Percentiles rank a stretch among this genome's conserved stretches.
phyloP scores from a whole-genome alignment of 64 coral and sea anemone species.

The Porites australiensis region DNA sequence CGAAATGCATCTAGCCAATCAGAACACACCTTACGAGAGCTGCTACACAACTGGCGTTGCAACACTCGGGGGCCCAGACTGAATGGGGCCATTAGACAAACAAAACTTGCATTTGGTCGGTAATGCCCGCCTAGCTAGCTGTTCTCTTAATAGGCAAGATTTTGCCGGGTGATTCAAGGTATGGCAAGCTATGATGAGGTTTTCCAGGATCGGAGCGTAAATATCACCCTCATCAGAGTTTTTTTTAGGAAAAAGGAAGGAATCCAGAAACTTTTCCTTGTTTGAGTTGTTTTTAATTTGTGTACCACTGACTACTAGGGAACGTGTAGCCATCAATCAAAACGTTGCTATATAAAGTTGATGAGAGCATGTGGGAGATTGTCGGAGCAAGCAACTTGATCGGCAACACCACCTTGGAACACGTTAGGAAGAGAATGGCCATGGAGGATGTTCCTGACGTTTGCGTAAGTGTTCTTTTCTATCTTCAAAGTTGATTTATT shows the following conservation, averaged over 20 bases:
- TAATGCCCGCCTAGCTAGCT: not conserved
- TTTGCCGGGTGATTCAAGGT: not conserved
- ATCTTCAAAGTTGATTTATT: too few species aligned
- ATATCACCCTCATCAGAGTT: not conserved
- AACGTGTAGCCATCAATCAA: not conserved
- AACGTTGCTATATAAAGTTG: not conserved
- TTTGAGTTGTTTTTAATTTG: not conserved
- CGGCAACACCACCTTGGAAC: not conserved
- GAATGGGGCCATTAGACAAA: not conserved
- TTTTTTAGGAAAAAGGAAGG: not conserved
- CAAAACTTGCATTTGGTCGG: not conserved
- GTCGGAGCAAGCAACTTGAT: constrained; percentile 2
- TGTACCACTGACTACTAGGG: not conserved
- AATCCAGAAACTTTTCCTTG: not conserved
- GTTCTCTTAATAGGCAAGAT: not conserved
- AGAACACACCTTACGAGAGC: too few species aligned
- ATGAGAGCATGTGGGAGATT: constrained; percentile 15
- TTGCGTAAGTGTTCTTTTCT: too few species aligned
- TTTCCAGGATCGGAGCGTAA: not conserved
- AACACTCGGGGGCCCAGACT: constrained; percentile 1
- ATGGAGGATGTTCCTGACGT: not conserved
- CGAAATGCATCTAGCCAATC: too few species aligned
- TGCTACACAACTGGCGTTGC: not conserved
- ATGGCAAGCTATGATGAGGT: not conserved
- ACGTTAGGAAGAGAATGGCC: not conserved